Percentiles rank a stretch among this genome's conserved stretches.
Evolutionary conservation across 2,113 vertebrate species (phyloP).

Genomic region (Aviceda subcristata): DNA sequence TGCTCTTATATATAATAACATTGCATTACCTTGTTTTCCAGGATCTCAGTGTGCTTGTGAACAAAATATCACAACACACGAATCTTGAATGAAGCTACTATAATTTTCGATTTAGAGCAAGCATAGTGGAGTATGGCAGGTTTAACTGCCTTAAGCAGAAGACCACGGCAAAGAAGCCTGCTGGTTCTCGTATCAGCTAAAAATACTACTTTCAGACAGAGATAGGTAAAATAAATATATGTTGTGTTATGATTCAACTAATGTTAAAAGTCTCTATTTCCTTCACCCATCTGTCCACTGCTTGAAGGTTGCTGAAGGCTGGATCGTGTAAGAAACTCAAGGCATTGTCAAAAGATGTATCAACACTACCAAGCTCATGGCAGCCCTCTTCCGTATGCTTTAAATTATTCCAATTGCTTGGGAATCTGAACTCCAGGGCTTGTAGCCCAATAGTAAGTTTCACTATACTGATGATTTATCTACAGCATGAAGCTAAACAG

Average conservation of each 20-base stretch:
- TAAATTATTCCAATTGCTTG: background rate
- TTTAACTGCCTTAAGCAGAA: background rate
- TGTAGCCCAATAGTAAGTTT: background rate
- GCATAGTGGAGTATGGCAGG: background rate
- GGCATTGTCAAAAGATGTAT: background rate
- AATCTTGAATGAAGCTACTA: background rate
- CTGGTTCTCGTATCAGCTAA: background rate
- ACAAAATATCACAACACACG: background rate
- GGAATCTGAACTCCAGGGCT: background rate
- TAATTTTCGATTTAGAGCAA: background rate
- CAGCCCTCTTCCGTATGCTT: background rate
- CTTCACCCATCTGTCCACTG: background rate
- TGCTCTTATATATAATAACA: background rate
- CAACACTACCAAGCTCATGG: background rate
- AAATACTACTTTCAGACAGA: background rate
- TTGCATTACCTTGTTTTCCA: background rate
- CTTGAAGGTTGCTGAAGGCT: background rate
- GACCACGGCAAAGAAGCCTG: background rate
- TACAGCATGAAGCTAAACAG: background rate
- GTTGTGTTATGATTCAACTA: background rate
- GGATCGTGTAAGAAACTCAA: accelerated
- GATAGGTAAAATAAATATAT: background rate
- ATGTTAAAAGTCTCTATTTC: background rate
- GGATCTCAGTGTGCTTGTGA: background rate
- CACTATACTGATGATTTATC: background rate